Base-by-base conservation (phyloP, 2,797 vertebrate species). In the Malacoctenus gilli region DNA sequence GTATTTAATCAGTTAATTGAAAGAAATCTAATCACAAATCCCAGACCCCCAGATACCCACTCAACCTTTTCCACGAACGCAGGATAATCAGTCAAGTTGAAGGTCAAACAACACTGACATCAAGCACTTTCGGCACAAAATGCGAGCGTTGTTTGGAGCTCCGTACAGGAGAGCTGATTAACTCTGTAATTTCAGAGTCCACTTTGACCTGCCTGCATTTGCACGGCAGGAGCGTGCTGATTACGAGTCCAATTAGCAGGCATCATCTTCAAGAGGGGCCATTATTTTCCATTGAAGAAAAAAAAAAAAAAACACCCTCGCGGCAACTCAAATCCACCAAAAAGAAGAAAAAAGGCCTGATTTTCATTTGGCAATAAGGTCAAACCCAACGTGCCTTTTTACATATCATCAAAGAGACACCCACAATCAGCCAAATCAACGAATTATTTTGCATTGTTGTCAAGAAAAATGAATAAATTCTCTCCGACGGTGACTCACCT, bases 401-500 rank as follows among this genome's bases (percentile, higher is more conserved):
- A n/a, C n/a, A n/a, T n/a, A n/a, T n/a, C n/a, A n/a, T n/a, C n/a
- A n/a, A n/a, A n/a, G n/a, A n/a, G n/a, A n/a, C n/a, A n/a, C n/a
- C n/a, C n/a, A n/a, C n/a, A n/a, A n/a, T n/a, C n/a, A n/a, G n/a
- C n/a, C n/a, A n/a, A n/a, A n/a, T n/a, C n/a, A n/a, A n/a, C n/a
- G 5, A 28, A 28, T 9, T 4, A 28, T 28, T 6, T 28, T 28
- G 25, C 9, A 9, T 28, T 5, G 25, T 28, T 28, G 25, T 28
- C n/a, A n/a, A n/a, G n/a, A n/a, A n/a, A n/a, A n/a, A n/a, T n/a
- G n/a, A n/a, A n/a, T n/a, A n/a, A n/a, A n/a, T n/a, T n/a, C n/a
- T n/a, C n/a, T n/a, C n/a, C n/a, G n/a, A n/a, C 4, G 25, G 25
- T 21, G 48, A 81, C 89, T 89, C 73, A 91, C 91, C 85, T 89